A percentile compares a stretch with the other conserved stretches of the same genome.
These are phyloP conservation scores for Phrixothrix hirtus DNA, from an alignment of 2,888 invertebrate genomes.

Conservation along the genomic window DNA sequence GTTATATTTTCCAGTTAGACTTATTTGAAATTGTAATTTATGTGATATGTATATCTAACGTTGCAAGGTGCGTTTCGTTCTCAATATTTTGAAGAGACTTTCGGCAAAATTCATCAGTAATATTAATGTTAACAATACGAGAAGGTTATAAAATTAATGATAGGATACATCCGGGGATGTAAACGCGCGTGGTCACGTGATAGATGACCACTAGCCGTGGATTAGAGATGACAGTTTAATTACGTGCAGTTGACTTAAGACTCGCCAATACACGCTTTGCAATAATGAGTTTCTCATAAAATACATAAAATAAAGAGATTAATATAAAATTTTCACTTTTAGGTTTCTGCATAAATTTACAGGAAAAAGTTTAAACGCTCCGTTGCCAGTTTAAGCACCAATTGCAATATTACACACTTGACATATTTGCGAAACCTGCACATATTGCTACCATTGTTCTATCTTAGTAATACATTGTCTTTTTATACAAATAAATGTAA, in stretches of 20 bases:
- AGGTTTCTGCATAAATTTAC: not conserved
- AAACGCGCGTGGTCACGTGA: conserved; percentile 53
- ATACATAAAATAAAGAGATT: conserved; percentile 26
- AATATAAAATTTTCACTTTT: conserved; percentile 6
- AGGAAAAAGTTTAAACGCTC: not conserved
- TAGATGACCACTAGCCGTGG: conserved; percentile 51
- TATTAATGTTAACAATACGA: conserved; percentile 24
- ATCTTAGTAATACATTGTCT: no score
- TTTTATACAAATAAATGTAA: no score
- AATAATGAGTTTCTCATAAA: conserved; percentile 30
- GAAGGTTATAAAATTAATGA: conserved; percentile 49
- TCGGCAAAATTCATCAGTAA: conserved; percentile 6
- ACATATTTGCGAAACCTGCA: no score
- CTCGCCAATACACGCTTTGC: conserved; percentile 26
- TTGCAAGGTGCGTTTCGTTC: conserved; percentile 16
- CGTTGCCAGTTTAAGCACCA: not conserved
- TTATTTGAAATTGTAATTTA: conserved; percentile 31
- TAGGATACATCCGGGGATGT: conserved; percentile 45
- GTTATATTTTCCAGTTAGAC: conserved; percentile 27
- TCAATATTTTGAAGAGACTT: conserved; percentile 38
- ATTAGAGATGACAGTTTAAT: conserved; percentile 56
- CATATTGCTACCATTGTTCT: no score
- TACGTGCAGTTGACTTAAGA: conserved; percentile 37
- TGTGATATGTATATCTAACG: conserved; percentile 7
- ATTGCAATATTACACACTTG: no score